Conservation (phyloP, 2,888 invertebrate species). For the Argyra leucocephala region DNA sequence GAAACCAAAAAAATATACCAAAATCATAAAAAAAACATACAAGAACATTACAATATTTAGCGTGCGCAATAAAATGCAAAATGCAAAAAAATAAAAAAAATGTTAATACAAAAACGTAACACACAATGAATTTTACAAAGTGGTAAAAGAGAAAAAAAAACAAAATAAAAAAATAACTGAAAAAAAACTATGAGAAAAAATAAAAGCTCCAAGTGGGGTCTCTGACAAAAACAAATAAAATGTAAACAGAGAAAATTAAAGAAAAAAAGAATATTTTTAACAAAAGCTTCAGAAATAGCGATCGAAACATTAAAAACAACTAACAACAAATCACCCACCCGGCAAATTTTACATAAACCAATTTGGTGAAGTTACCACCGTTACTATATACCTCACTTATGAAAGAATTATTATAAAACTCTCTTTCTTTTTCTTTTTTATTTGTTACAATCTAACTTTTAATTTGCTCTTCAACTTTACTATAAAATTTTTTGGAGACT, state of each 20-base stretch:
- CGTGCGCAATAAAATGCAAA: not conserved
- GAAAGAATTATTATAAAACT: too few relatives aligned
- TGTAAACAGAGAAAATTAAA: not conserved
- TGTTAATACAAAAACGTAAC: not conserved
- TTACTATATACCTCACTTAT: too few relatives aligned
- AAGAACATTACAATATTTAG: not conserved
- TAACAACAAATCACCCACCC: too few relatives aligned
- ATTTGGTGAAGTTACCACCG: too few relatives aligned
- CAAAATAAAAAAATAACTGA: too few relatives aligned
- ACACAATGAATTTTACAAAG: not conserved
- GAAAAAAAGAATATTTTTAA: not conserved
- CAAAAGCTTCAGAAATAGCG: not conserved
- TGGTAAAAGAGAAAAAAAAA: too few relatives aligned
- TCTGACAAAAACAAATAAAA: not conserved
- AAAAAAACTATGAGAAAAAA: not conserved
- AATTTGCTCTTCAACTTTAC: too few relatives aligned
- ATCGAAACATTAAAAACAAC: too few relatives aligned
- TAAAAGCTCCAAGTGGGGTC: not conserved
- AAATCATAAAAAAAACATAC: not conserved
- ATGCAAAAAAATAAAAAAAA: not conserved
- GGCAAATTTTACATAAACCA: too few relatives aligned
- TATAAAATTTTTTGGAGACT: too few relatives aligned
- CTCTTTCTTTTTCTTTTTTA: too few relatives aligned
- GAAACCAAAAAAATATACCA: not conserved
- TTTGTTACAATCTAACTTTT: too few relatives aligned